Evolutionary conservation across 1,140 invertebrate genomes (phyloP), one percentile per base, ranked within the genome.

Genomic region (Sarcophaga peregrina): DNA sequence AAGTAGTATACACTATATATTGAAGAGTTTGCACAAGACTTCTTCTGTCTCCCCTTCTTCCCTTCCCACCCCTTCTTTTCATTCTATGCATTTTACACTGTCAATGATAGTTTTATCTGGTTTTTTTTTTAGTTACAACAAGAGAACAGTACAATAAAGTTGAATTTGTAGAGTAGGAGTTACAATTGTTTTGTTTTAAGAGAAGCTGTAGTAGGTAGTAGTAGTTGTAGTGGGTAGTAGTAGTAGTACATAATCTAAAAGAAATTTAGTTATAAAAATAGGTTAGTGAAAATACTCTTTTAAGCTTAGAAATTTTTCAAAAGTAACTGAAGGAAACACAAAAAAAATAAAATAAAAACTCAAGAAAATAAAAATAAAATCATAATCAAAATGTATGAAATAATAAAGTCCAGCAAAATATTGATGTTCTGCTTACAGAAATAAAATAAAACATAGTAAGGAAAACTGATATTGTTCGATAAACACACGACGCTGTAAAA

Each of bases 251-350:
- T 17, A 52, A 85, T 88, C 87, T 88, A 88, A 88, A 88, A 88
- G 87, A 88, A 88, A 88, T 88, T 88, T 88, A 88, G 87, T 88
- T 86, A 88, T 87, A 88, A 88, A 86, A 88, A 88, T 88, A 88
- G 87, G 87, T 88, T 88, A 88, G 87, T 88, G 86, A 88, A 87
- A 86, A 78, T 48, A 46, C 86, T 84, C 83, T 17, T 47, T 37
- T 58, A 25, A 17, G 2, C 1, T 52, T 9, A 37, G 5, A 47
- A 83, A 87, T 86, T 37, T 86, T 84, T 83, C 85, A 85, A 87
- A 75, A 81, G 54, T 20, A 83, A 80, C 46, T 37, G 80, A 78
- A 68, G 62, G 82, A 68, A 50, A 58, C 82, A 80, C 76, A 84
- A 83, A 84, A 62, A 58, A 81, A 81, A 81, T 9, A 58, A 62